Evolutionary conservation across 2,888 invertebrate genomes (phyloP), one percentile per base, ranked within the genome.

Genomic region (Drosophila crucigera): DNA sequence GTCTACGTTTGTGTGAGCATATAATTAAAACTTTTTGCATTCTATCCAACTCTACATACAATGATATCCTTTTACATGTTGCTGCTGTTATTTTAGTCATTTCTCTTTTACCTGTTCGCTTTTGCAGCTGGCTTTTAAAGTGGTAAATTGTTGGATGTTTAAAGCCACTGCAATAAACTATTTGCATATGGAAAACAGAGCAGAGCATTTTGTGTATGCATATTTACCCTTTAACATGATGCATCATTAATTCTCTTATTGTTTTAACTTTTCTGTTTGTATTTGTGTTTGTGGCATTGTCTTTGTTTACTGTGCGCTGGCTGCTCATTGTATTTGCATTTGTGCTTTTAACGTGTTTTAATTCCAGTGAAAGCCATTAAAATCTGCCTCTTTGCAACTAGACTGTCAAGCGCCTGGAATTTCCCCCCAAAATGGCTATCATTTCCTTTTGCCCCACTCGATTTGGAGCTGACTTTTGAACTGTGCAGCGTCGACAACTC

Each of bases 281-380:
- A 5, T 43, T 43, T 43, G 25, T 37, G 10, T 39, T 22, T 28
- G 10, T 54, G 22, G 39, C 39, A 41, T 37, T 53, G 41, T 62
- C 30, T 58, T 14, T 39, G 28, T 55, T 56, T 61, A 52, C 53
- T 60, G 28, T 41, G 19, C 53, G 47, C 37, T 39, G 33, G 7
- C 37, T 47, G 70, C 35, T 25, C 33, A n/a, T 59, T 53, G 9
- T 10, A 25, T 25, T 66, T 19, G 37, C 55, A 35, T 61, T 66
- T 58, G 47, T 43, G 50, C 64, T 56, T 47, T 43, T 16, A 54
- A 31, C 41, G 50, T 25, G 37, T 61, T 73, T 84, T 86, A 81
- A 90, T 90, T 76, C 65, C 68, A 78, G 68, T 72, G 65, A 87
- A 87, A 88, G 82, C 87, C 83, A 79, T 86, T 82, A 82, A 80